Percentiles rank a stretch among this genome's conserved stretches.
These are phyloP conservation scores for Rhinogobius similis DNA, from an alignment of 2,113 vertebrate species.

Conservation along the genomic window DNA sequence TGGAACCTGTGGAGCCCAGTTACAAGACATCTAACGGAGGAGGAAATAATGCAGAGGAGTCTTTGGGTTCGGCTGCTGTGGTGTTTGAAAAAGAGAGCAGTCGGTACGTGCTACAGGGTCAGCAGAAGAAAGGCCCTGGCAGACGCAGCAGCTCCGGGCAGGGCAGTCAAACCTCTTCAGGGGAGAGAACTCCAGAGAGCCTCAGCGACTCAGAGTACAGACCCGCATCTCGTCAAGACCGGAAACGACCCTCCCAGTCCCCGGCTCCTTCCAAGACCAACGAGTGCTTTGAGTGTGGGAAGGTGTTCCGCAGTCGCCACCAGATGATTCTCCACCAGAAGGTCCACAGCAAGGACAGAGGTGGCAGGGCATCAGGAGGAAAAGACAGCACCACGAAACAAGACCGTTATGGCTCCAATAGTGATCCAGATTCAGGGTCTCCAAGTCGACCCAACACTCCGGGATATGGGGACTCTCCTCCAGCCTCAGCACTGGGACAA, in stretches of 20 bases:
- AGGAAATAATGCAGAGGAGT: slow-evolving; percentile 74
- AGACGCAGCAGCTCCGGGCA: slow-evolving; percentile 64
- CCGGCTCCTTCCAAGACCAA: slow-evolving; percentile 78
- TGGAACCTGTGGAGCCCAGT: slow-evolving; percentile 83
- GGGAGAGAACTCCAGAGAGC: slow-evolving; percentile 71
- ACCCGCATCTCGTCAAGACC: slow-evolving; percentile 81
- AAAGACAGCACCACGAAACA: slow-evolving; percentile 63
- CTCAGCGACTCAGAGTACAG: slow-evolving; percentile 83
- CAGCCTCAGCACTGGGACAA: slow-evolving; percentile 79
- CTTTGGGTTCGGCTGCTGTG: slow-evolving; percentile 78
- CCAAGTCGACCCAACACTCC: slow-evolving; percentile 88
- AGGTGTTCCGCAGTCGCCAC: slow-evolving; percentile 94
- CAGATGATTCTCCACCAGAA: slow-evolving; percentile 93
- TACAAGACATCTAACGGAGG: slow-evolving; percentile 75
- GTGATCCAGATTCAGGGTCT: slow-evolving; percentile 85
- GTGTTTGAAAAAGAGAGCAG: slow-evolving; percentile 86
- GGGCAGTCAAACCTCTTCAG: slow-evolving; percentile 52
- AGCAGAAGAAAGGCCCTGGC: slow-evolving; percentile 84
- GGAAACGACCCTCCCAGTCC: slow-evolving; percentile 76
- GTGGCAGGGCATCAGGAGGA: slow-evolving; percentile 71
- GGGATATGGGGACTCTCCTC: slow-evolving; percentile 82
- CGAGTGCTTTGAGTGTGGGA: slow-evolving; percentile 94
- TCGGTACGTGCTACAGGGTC: slow-evolving; percentile 82
- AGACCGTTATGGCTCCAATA: slow-evolving; percentile 81
- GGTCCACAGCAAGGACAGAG: slow-evolving; percentile 85